Evolutionary conservation across 2,888 invertebrate species (phyloP).

Genomic region (Mallateleia sp.): DNA sequence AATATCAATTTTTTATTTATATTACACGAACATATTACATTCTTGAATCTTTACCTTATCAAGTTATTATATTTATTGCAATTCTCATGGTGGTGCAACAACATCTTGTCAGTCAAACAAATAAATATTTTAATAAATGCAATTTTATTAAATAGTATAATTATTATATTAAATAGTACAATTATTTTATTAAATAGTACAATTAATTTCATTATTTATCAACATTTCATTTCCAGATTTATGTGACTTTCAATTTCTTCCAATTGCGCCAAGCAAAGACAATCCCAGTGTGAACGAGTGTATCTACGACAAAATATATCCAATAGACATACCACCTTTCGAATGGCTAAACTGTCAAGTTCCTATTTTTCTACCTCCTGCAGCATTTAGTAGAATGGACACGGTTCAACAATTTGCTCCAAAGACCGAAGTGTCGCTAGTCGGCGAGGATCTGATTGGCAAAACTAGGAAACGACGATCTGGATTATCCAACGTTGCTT

Average conservation of each 20-base stretch:
- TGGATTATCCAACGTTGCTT: constrained; percentile 92
- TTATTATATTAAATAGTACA: too few relatives aligned
- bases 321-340: constrained; percentile 90
- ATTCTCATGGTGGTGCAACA: too few relatives aligned
- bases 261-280: constrained; percentile 91
- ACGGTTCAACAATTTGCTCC: constrained; percentile 89
- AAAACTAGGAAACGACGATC: constrained; percentile 90
- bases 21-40: too few relatives aligned
- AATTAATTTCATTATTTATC: too few relatives aligned
- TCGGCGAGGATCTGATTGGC: constrained; percentile 89
- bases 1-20: too few relatives aligned
- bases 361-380: constrained; percentile 94
- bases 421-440: constrained; percentile 85
- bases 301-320: constrained; percentile 92
- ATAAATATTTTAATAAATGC: too few relatives aligned
- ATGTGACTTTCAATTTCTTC: constrained; percentile 98
- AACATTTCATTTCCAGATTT: constrained; percentile 91
- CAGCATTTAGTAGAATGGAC: constrained; percentile 95
- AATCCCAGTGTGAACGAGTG: constrained; percentile 90
- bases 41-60: too few relatives aligned
- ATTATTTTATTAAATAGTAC: too few relatives aligned
- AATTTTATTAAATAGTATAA: too few relatives aligned
- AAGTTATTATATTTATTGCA: too few relatives aligned
- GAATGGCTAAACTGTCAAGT: constrained; percentile 91
- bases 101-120: too few relatives aligned